Base-by-base conservation (phyloP, 1,140 invertebrate genomes). In the Gonatopus flavifemur region DNA sequence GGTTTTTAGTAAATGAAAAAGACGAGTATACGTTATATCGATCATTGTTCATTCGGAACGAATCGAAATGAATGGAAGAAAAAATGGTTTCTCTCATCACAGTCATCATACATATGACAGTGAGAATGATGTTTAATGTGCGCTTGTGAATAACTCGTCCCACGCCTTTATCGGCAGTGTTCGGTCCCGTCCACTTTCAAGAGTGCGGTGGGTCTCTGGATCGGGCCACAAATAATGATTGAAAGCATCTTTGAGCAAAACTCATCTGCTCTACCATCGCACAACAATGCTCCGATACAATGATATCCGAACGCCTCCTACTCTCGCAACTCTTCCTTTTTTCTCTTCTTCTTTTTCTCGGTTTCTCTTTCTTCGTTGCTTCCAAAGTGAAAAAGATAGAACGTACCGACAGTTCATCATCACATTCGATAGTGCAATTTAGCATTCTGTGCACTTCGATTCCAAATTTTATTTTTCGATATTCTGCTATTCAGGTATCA, bases 161-260 rank as follows among this genome's bases (percentile, higher is more conserved):
- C 18, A 18, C 21, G 35, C 18, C 18, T 16, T 15, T 37, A 37
- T 8, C 18, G 8, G 18, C 21, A 57, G 50, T 48, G 31, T 54
- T 57, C 46, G 24, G 41, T 31, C 30, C 13, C 38, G 31, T 8
- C 43, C 32, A 41, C 30, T 47, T 52, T 30, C 50, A 52, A 38
- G 24, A 13, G 50, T 28, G 44, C 50, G 50, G 44, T 49, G 30
- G 40, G 38, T 43, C 41, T 28, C n/a, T n/a, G 31, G 45, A 47
- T 49, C 40, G 33, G 9, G 12, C 33, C 39, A 67, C 59, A 58
- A 67, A n/a, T n/a, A n/a, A n/a, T 66, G 61, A 67, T 64, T 62
- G 55, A 65, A 65, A 66, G 59, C 55, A 58, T 67, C 60, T 65
- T 48, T 45, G 41, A 64, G 59, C 57, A 43, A 64, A 67, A 64